Base-by-base conservation (phyloP, 2,888 invertebrate species). In the Hecatera dysodea region DNA sequence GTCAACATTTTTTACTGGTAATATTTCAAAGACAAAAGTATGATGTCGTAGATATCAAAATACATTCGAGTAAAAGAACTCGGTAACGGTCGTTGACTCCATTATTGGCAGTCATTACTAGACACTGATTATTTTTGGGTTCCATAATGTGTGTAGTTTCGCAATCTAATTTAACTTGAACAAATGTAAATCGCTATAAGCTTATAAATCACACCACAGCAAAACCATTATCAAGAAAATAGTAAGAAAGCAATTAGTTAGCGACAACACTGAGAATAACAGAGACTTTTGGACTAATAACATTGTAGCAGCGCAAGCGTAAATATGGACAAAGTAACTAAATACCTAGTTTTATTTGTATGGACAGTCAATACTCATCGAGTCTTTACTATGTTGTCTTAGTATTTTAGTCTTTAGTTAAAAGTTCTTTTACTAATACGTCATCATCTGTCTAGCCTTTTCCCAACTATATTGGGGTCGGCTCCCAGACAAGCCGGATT, bases 201-300 rank as follows among this genome's bases (percentile, higher is more conserved):
- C 78, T 70, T 19, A 33, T 84, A 1, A 29, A 84, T 87, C 72
- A 53, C 0, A 60, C 87, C 84, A 68, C 65, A 63, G 29, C 66
- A 67, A 73, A 83, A 78, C 90, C 89, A 92, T 93, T 94, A 92
- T 92, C 90, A 90, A 89, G 87, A 88, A 92, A 94, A 94, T 94
- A 94, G 93, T 92, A 93, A 94, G 94, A 94, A 93, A 94, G 92
- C 93, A 94, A 95, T 95, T 95, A 94, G 92, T 92, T 89, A 89
- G 87, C 86, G 86, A 79, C 82, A 82, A 73, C 83, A 81, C 84
- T 81, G 78, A 72, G 67, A 81, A 78, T 83, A 85, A 79, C 83
- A 36, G 53, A 70, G 81, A 79, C 81, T 83, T 76, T 81, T 80
- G n/a, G 83, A 82, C 85, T 84, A 87, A 87, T 87, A 86, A 79